A percentile compares a stretch with the other conserved stretches of the same genome.
phyloP scores from a whole-genome alignment of 2,888 invertebrate genomes.

The Campoplex capitator region DNA sequence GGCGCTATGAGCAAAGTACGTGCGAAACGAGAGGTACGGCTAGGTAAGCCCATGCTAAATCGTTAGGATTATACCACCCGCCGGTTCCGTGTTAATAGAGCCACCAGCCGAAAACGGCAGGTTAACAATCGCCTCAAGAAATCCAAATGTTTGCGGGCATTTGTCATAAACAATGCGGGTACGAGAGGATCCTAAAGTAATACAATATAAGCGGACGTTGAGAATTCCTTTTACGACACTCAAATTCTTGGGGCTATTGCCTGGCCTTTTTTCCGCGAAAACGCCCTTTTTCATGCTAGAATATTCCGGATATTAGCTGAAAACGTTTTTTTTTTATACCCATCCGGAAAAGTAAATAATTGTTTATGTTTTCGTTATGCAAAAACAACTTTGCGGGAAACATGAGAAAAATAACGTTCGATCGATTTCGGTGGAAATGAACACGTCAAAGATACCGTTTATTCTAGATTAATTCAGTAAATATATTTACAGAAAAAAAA shows the following conservation, averaged over 20 bases:
- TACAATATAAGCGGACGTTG: slow-evolving; percentile 38
- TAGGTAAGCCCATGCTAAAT: slow-evolving; percentile 69
- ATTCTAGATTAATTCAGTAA: too few relatives aligned
- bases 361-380: background rate
- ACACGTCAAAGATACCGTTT: too few relatives aligned
- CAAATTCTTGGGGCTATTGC: background rate
- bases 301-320: slow-evolving; percentile 11
- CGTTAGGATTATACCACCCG: slow-evolving; percentile 73
- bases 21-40: slow-evolving; percentile 38
- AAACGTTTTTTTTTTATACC: background rate
- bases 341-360: background rate
- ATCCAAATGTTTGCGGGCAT: slow-evolving; percentile 66
- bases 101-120: slow-evolving; percentile 80
- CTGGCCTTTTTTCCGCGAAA: background rate
- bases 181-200: slow-evolving; percentile 19
- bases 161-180: slow-evolving; percentile 57
- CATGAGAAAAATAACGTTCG: background rate
- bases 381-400: background rate
- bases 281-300: background rate
- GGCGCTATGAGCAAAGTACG: slow-evolving; percentile 25
- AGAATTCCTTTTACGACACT: slow-evolving; percentile 41
- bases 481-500: background rate
- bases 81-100: slow-evolving; percentile 78
- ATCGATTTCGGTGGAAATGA: background rate
- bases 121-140: slow-evolving; percentile 71